Evolutionary conservation across 2,113 vertebrate species (phyloP).

Genomic region (Dipodomys ordii): DNA sequence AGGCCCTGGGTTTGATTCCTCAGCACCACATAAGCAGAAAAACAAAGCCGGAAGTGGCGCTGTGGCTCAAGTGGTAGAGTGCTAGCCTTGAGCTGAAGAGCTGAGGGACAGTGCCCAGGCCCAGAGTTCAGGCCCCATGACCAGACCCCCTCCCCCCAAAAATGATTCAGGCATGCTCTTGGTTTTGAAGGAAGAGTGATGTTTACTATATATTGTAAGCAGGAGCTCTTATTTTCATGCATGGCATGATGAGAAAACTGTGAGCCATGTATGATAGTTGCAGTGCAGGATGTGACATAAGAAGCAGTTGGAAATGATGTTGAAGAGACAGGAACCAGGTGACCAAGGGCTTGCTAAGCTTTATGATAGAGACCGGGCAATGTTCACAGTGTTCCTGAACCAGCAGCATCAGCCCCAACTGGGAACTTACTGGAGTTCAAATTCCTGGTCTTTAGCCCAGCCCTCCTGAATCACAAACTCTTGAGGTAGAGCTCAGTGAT

Average conservation of each 20-base stretch:
- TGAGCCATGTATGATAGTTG: slow-evolving; percentile 1
- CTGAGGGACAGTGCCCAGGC: too few species aligned
- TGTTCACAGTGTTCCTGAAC: slow-evolving; percentile 35
- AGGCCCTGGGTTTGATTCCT: too few species aligned
- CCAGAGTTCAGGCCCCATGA: too few species aligned
- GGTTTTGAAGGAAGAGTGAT: slow-evolving; percentile 19
- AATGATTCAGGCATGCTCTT: not conserved
- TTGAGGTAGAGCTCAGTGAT: not conserved
- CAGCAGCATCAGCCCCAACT: slow-evolving; percentile 9
- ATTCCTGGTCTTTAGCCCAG: not conserved
- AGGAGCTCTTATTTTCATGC: not conserved
- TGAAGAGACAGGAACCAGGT: not conserved
- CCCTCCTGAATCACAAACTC: slow-evolving; percentile 39
- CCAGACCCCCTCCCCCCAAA: not conserved
- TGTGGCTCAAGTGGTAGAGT: too few species aligned
- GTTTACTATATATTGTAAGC: slow-evolving; percentile 34
- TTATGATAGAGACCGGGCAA: not conserved
- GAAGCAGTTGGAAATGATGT: slow-evolving; percentile 35
- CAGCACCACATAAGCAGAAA: too few species aligned
- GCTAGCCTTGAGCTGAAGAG: too few species aligned
- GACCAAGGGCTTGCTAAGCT: not conserved
- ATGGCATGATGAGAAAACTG: not conserved
- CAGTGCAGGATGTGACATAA: slow-evolving; percentile 9
- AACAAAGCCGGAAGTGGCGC: too few species aligned
- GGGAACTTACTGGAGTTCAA: slow-evolving; percentile 15